A percentile compares a stretch with the other conserved stretches of the same genome.
Evolutionary conservation across 1,140 invertebrate genomes (phyloP).

Genomic region (Cotesia typhae): DNA sequence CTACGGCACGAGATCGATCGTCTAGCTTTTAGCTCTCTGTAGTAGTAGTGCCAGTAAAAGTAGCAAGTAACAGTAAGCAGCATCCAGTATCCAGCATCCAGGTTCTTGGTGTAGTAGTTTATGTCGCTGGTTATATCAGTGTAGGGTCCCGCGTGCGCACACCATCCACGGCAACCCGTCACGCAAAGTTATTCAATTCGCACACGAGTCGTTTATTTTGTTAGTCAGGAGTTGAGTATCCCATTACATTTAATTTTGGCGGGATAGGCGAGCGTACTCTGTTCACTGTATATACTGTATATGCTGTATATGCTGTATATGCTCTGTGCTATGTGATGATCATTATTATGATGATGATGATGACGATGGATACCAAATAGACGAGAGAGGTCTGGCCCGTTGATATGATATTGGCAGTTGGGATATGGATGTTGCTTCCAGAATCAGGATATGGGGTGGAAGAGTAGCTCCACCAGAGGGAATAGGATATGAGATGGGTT

Average conservation of each 20-base stretch:
- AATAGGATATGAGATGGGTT: no score
- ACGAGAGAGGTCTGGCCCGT: background rate
- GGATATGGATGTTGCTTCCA: no score
- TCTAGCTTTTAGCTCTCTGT: slow-evolving; percentile 1
- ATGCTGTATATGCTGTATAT: background rate
- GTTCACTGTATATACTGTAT: background rate
- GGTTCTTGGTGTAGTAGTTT: no score
- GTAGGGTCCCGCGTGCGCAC: slow-evolving; percentile 16
- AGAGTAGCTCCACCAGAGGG: no score
- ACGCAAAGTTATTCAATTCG: slow-evolving; percentile 20
- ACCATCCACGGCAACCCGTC: slow-evolving; percentile 4
- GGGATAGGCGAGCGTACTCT: background rate
- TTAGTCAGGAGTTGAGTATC: slow-evolving; percentile 8
- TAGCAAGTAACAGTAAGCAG: no score
- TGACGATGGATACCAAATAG: background rate
- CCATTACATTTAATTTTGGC: slow-evolving; percentile 12
- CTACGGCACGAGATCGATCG: slow-evolving; percentile 32
- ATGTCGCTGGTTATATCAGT: no score
- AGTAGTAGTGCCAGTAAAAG: background rate
- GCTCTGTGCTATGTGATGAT: no score
- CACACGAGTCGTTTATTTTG: slow-evolving; percentile 21
- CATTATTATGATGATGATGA: background rate
- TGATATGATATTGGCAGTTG: slow-evolving; percentile 2
- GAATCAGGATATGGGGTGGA: no score
- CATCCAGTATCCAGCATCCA: no score